Base-by-base conservation (phyloP, 2,888 invertebrate genomes). In the Pandemis heparana region DNA sequence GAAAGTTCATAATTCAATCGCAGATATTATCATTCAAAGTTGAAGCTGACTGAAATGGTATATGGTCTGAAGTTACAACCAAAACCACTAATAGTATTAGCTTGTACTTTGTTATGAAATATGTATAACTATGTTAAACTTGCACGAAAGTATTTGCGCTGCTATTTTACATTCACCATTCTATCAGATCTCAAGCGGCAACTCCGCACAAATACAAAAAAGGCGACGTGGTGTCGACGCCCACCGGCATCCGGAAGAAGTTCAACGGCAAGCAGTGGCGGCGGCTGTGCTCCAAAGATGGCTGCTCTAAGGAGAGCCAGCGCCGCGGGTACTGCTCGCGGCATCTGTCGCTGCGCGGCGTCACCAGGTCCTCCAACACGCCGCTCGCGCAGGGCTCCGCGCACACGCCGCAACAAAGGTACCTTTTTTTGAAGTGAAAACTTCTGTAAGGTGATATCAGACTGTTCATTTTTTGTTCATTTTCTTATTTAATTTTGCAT, bases 201-300 rank as follows among this genome's bases (percentile, higher is more conserved):
- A 98, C 98, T 79, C 98, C 98, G 87, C 98, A 98, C 94, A 98
- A 98, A 91, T 98, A 98, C 94, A 98, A 98, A 94, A 99, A 99
- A 94, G 99, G 99, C 79, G 99, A 99, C 90, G 98, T 99, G 72
- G 98, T 98, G 48, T 97, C 97, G 5, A 98, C 98, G 65, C 98
- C 98, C 5, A 98, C 97, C 82, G 99, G 99, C 78, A 99, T 99
- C 82, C 95, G 99, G 14, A 99, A 99, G 95, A 99, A 99, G 95
- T 99, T 99, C 92, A 99, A 99, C 95, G 99, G 99, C 51, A 99
- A 99, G 94, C 99, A 99, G 90, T 99, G 99, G 99, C 96, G 99
- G 77, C 95, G 99, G 82, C 95, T 99, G 77, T 99, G 99, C 94
- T 99, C 99, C 75, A 98, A 98, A 89, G 98, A 98, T 84, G 98